Evolutionary conservation across 2,797 vertebrate species (phyloP).

Genomic region (Microchirus variegatus): DNA sequence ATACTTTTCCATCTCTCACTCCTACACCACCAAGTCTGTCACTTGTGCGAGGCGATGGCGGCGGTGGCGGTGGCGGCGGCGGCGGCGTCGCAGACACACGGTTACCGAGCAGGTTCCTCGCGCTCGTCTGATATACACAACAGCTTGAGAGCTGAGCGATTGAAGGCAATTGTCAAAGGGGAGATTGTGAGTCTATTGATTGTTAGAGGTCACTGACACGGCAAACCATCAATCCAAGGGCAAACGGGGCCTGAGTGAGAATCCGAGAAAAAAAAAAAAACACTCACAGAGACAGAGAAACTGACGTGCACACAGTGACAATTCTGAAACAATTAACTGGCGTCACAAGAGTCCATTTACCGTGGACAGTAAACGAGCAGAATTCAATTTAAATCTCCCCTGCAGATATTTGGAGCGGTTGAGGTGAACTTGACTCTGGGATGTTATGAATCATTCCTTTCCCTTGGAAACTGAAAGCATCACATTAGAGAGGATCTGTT

Average conservation of each 20-base stretch:
- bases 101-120: constrained; percentile 37
- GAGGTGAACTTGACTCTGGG: neutral
- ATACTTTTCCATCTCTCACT: constrained; percentile 78
- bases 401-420: too few species aligned
- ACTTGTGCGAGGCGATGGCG: constrained; percentile 52
- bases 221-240: constrained; percentile 42
- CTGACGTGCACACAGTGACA: neutral
- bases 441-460: neutral
- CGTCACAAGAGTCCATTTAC: neutral
- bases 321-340: neutral
- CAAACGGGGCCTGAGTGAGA: constrained; percentile 16
- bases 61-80: too few species aligned
- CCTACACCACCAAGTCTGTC: constrained; percentile 76
- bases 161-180: constrained; percentile 36
- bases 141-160: constrained; percentile 51
- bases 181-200: constrained; percentile 33
- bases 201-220: constrained; percentile 32
- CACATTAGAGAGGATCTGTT: neutral
- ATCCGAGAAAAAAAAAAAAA: constrained; percentile 21
- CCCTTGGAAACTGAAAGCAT: neutral
- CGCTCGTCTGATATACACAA: constrained; percentile 39
- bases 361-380: neutral
- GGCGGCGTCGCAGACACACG: constrained; percentile 37
- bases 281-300: neutral
- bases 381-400: neutral